A percentile compares a stretch with the other conserved stretches of the same genome.
These are phyloP conservation scores for Calliphora vicina DNA, from an alignment of 1,140 invertebrate species.

Conservation along the genomic window DNA sequence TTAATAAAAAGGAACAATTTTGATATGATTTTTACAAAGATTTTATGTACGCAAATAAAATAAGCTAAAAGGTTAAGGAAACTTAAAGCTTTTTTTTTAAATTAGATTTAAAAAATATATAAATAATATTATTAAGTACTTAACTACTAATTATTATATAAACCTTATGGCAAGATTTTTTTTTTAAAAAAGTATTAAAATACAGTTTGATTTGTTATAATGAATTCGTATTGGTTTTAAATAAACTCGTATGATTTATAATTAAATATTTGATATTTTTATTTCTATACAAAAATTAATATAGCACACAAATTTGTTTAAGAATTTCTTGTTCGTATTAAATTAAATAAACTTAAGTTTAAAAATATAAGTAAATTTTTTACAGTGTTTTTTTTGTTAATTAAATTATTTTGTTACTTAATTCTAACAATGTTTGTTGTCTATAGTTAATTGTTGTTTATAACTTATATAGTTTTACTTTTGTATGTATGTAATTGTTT, in stretches of 20 bases:
- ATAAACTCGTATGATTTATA: background rate
- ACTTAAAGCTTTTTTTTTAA: background rate
- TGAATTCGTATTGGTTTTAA: conserved; percentile 7
- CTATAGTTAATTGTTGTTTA: background rate
- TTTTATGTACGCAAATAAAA: background rate
- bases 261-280: background rate
- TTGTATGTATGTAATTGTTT: conserved; percentile 14
- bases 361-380: background rate
- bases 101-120: background rate
- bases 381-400: background rate
- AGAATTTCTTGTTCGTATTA: background rate
- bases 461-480: conserved; percentile 2
- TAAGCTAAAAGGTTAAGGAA: background rate
- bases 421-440: too few species aligned
- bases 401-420: background rate
- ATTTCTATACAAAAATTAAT: conserved; percentile 41
- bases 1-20: background rate
- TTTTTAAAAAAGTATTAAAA: background rate
- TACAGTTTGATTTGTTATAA: conserved; percentile 15
- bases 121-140: conserved; percentile 4
- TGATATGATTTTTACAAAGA: background rate
- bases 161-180: conserved; percentile 43
- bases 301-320: conserved; percentile 45
- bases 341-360: background rate
- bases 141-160: conserved; percentile 15